Evolutionary conservation across 2,797 vertebrate species (phyloP).

Genomic region (Sylvilagus floridanus): DNA sequence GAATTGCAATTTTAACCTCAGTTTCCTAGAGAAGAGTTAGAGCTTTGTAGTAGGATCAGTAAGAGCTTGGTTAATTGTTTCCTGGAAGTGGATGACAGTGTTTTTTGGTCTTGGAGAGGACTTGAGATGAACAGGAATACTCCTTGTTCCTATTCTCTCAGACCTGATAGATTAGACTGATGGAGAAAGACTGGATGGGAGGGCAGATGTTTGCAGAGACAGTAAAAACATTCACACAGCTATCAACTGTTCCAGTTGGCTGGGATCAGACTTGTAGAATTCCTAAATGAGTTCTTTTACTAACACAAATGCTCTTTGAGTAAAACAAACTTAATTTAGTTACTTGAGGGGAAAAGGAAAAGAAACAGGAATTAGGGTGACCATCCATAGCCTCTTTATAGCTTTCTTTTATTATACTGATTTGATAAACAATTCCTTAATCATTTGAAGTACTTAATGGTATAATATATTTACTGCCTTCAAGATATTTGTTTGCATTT

Average conservation of each 20-base stretch:
- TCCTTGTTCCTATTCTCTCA: not conserved
- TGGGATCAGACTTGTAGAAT: not conserved
- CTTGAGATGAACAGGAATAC: constrained; percentile 1
- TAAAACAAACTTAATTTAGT: constrained; percentile 72
- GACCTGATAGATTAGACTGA: not conserved
- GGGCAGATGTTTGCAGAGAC: constrained; percentile 64
- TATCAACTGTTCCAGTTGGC: not conserved
- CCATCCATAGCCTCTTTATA: constrained; percentile 57
- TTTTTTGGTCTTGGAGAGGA: not conserved
- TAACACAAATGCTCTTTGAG: constrained; percentile 75
- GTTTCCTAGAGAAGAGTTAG: constrained; percentile 44
- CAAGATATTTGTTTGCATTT: constrained; percentile 56
- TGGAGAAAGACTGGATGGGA: not conserved
- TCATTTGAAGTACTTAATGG: constrained; percentile 52
- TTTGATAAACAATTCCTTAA: constrained; percentile 50
- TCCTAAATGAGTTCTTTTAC: constrained; percentile 76
- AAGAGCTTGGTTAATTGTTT: not conserved
- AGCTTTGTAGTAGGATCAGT: not conserved
- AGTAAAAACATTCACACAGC: constrained; percentile 69
- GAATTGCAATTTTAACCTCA: constrained; percentile 17
- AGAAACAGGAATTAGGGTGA: constrained; percentile 55
- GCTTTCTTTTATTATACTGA: constrained; percentile 62
- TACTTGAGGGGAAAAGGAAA: constrained; percentile 65
- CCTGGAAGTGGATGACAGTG: not conserved
- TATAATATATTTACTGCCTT: constrained; percentile 28